Evolutionary conservation across 2,797 vertebrate species (phyloP).

Genomic region (Syngnathus rostellatus): DNA sequence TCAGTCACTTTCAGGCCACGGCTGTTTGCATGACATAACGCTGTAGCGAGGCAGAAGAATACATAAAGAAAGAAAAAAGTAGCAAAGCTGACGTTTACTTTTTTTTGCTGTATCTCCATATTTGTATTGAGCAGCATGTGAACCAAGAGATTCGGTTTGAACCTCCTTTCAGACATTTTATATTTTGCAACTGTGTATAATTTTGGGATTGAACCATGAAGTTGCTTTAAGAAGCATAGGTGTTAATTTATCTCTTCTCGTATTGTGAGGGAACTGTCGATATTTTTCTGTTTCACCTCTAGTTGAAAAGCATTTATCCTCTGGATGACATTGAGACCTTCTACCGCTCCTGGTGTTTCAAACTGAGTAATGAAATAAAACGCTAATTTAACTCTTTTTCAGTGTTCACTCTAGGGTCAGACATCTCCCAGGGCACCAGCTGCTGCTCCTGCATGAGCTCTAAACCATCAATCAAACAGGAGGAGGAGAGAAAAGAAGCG

Average conservation of each 20-base stretch:
- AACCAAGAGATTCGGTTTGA: too few relatives aligned
- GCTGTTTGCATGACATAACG: slow-evolving; percentile 27
- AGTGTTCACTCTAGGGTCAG: slow-evolving; percentile 50
- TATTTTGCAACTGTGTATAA: not conserved
- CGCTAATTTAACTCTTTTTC: slow-evolving; percentile 49
- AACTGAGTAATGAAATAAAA: slow-evolving; percentile 58
- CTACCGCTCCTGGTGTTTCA: slow-evolving; percentile 24
- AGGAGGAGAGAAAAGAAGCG: slow-evolving; percentile 7
- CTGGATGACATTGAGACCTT: slow-evolving; percentile 53
- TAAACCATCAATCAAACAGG: slow-evolving; percentile 26
- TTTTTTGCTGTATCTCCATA: not conserved
- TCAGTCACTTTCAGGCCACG: slow-evolving; percentile 16
- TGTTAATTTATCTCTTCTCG: not conserved
- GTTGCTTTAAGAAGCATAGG: not conserved
- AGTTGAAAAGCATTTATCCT: slow-evolving; percentile 38
- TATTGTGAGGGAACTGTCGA: slow-evolving; percentile 6
- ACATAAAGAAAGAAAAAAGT: slow-evolving; percentile 13
- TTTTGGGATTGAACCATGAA: not conserved
- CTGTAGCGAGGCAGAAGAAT: slow-evolving; percentile 16
- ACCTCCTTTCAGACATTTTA: too few relatives aligned
- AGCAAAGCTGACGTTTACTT: not conserved
- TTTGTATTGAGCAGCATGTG: not conserved
- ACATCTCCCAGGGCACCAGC: slow-evolving; percentile 35
- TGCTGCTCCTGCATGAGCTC: slow-evolving; percentile 28
- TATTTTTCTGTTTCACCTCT: slow-evolving; percentile 14